Base-by-base conservation (phyloP, 2,888 invertebrate species). In the Stratiomys singularior region DNA sequence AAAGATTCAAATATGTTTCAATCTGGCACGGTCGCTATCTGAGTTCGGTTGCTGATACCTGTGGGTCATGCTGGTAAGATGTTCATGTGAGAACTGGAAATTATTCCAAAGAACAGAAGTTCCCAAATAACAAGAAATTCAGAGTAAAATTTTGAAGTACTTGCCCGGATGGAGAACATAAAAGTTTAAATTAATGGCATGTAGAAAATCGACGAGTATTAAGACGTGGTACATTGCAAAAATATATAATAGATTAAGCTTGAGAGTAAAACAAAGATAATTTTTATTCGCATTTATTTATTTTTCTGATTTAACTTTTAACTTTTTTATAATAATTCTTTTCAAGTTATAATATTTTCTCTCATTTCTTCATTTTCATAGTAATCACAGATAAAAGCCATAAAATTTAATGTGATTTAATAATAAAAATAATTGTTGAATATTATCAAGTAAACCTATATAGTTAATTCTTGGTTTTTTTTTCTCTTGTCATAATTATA, bases 381-480 rank as follows among this genome's bases (percentile, higher is more conserved):
- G 78, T 77, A 80, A 80, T 80, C 79, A 80, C 79, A 80, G 79
- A 80, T 80, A 80, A 77, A 80, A 80, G 78, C 79, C 79, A 78
- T 79, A 71, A 78, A 78, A 78, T 60, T 76, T 78, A 76, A 76
- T 56, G 56, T 47, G 47, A 77, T 67, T 67, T 56, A 77, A 77
- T 63, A 69, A 66, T 66, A 74, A 74, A 74, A 74, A 74, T 74
- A 72, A 72, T 56, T 56, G 18, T 72, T 56, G 58, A 72, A 72
- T 30, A 74, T 46, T 69, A 71, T 71, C 58, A 77, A 71, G 60
- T 77, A 74, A 30, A 64, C 63, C 63, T 46, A 37, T 60, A 67
- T 25, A 72, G 52, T 56, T 37, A 37, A 37, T 37, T 37, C 37
- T 37, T 37, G 37, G n/a, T 37, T 37, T 63, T 76, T 15, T 21